Evolutionary conservation across 2,888 invertebrate genomes (phyloP), one percentile per base, ranked within the genome.

Genomic region (Zygothrica quintamaculata): DNA sequence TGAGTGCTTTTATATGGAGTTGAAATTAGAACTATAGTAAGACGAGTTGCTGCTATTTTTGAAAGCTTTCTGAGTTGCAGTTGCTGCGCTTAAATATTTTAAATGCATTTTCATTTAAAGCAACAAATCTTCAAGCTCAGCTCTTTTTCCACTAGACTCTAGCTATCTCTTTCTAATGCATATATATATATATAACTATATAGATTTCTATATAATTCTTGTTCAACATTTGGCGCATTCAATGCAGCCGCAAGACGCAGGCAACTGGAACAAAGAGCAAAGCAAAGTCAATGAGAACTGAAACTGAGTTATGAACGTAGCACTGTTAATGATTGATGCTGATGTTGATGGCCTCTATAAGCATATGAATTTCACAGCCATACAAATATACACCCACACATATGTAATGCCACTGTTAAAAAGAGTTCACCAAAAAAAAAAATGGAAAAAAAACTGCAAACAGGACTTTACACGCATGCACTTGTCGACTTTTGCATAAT

Each of bases 401-500:
- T 5, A 16, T 12, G 7, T n/a, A 9, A 36, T 11, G 1, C 37
- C 22, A 56, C 39, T 50, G 48, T 31, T 26, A 22, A 4, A 69
- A 65, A 70, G 70, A 58, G 68, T 61, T 62, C 48, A 59, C 65
- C 77, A 67, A 77, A 85, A 84, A 84, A n/a, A n/a, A n/a, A n/a
- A n/a, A n/a, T n/a, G n/a, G n/a, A n/a, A n/a, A n/a, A n/a, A n/a
- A n/a, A n/a, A n/a, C n/a, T 15, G 6, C 11, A 36, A 36, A 12
- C 13, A 71, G 70, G 78, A 70, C 74, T 73, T 72, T 74, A 68
- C 82, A 72, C 74, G 70, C 67, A 69, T 70, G 78, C 84, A 74
- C 84, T 82, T 82, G 76, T 70, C 68, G 69, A 74, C 81, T 78
- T 70, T 74, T 67, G 73, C 69, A 77, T 84, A 77, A 77, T 77